phyloP scores from a whole-genome alignment of 2,797 vertebrate genomes.

The Hoplostethus atlanticus region DNA sequence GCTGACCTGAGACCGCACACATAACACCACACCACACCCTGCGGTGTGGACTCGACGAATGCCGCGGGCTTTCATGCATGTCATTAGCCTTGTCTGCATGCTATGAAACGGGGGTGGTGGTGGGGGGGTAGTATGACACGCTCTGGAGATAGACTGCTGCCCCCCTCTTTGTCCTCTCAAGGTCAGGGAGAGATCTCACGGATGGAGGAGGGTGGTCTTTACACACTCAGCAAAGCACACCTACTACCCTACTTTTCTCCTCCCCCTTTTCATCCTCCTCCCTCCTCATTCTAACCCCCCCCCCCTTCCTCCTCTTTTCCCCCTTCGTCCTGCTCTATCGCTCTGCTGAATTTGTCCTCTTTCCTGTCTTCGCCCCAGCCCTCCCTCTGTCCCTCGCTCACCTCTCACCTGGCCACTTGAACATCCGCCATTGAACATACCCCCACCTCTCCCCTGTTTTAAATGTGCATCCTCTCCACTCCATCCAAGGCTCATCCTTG shows the following conservation, averaged over 20 bases:
- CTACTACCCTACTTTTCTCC: constrained; percentile 10
- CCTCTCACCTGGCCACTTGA: neutral
- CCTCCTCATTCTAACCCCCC: neutral
- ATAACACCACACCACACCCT: neutral
- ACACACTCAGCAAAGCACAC: constrained; percentile 51
- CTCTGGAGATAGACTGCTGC: constrained; percentile 41
- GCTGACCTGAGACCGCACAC: no score
- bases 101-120: constrained; percentile 6
- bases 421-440: neutral
- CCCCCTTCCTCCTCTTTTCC: neutral
- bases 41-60: neutral
- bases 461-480: constrained; percentile 15
- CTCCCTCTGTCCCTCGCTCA: neutral
- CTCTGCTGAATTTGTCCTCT: no score
- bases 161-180: constrained; percentile 60
- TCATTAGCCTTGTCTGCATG: constrained; percentile 2
- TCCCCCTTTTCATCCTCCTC: constrained; percentile 2
- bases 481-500: constrained; percentile 35
- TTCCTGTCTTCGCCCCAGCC: neutral
- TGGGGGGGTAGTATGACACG: constrained; percentile 1
- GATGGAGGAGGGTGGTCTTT: constrained; percentile 50
- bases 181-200: constrained; percentile 36
- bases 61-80: constrained; percentile 16
- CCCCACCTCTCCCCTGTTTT: constrained; percentile 8
- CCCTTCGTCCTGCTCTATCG: neutral